Conservation (phyloP, 1,140 invertebrate species). For the Papilio xuthus region DNA sequence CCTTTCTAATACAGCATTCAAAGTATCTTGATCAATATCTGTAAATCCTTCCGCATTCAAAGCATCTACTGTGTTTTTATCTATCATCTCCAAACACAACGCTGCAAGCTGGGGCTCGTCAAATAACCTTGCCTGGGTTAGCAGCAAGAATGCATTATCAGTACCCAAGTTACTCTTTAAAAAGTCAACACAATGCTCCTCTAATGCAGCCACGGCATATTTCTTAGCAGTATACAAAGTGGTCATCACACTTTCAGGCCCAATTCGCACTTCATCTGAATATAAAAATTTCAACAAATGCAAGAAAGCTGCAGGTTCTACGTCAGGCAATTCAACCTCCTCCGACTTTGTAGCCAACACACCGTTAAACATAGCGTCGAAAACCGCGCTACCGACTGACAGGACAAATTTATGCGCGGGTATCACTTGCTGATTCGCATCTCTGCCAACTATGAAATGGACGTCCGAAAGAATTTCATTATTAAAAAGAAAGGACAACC, state of each 20-base stretch:
- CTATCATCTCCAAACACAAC: conserved; percentile 92
- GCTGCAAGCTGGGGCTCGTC: conserved; percentile 90
- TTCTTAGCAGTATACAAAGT: conserved; percentile 94
- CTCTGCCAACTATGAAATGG: conserved; percentile 89
- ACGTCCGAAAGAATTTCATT: conserved; percentile 92
- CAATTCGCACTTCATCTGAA: conserved; percentile 93
- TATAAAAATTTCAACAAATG: conserved; percentile 89
- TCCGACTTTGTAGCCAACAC: conserved; percentile 85
- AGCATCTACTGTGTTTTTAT: conserved; percentile 92
- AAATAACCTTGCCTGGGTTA: conserved; percentile 91
- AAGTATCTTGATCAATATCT: conserved; percentile 92
- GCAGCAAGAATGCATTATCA: conserved; percentile 93
- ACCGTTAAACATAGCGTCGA: conserved; percentile 95
- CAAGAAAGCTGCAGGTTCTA: conserved; percentile 90
- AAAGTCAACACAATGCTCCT: conserved; percentile 93
- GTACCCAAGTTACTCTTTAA: conserved; percentile 89
- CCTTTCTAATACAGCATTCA: conserved; percentile 89
- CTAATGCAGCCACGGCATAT: conserved; percentile 91
- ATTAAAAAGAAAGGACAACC: conserved; percentile 90
- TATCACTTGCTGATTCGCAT: conserved; percentile 86
- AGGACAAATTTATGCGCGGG: conserved; percentile 93
- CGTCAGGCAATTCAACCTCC: conserved; percentile 91
- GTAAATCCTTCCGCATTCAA: conserved; percentile 92
- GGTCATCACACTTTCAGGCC: conserved; percentile 93
- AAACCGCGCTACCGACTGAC: conserved; percentile 91